Evolutionary conservation across 2,113 vertebrate species (phyloP), one percentile per base, ranked within the genome.

Genomic region (Lophotis ruficrista): DNA sequence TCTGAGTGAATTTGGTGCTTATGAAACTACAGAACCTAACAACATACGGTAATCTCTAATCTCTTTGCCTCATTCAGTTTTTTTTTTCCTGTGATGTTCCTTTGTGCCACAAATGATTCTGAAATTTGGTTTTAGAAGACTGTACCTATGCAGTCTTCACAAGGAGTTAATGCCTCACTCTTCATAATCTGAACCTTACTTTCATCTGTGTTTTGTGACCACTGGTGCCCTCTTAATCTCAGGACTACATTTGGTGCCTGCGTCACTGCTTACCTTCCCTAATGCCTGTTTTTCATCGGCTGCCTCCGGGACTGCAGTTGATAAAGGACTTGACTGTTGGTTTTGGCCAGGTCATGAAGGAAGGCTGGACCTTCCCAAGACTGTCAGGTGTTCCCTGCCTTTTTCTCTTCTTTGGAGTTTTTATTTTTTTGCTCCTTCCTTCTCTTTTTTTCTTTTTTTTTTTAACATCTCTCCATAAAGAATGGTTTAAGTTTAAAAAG

Each of bases 11-110:
- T 72, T 75, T 72, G 73, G 43, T 87, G 61, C 80, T 84, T 22
- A 3, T 12, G 64, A 19, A 61, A 21, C 35, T 8, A 0, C 61
- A 81, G 65, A 76, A 6, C 13, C 35, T 0, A 0, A 12, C 3
- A 0, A 2, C 0, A 0, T 10, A 1, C 73, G 90, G 83, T 58
- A 1, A 12, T 62, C 24, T 53, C 86, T 58, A 1, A 12, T 66
- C 24, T 53, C 5, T 4, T 12, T 7, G 45, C 61, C 53, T 64
- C 7, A 0, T 5, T 8, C 0, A 38, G 14, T 43, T 43, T 4
- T 38, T 28, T 9, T 21, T 12, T 4, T 8, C 37, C 68, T 8
- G n/a, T 12, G 20, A 2, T 56, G 35, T 73, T 65, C 54, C 47
- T 13, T 15, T 77, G 68, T 47, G 65, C n/a, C 80, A 10, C 14